Evolutionary conservation across 1,140 invertebrate genomes (phyloP), one percentile per base, ranked within the genome.

Genomic region (Ephestia elutella): DNA sequence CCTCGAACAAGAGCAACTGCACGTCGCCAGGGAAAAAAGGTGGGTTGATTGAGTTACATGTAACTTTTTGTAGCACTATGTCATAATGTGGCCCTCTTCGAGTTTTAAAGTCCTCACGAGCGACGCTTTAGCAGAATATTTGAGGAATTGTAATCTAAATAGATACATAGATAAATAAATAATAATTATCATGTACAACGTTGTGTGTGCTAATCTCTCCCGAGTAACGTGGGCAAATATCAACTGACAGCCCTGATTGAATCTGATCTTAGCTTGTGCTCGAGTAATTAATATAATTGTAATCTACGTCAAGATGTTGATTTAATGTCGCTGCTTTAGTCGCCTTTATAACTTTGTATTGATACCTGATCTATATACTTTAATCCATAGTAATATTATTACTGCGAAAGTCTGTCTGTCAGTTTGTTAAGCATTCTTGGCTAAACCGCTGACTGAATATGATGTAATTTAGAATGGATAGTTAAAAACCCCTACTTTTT

Each of bases 1-100:
- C 85, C 28, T 86, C 85, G 21, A 86, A 85, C 68, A 87, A 78
- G 75, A 85, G 80, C 63, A 87, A 87, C 72, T 86, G 85, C 68
- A 80, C 84, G 18, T 87, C 85, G 58, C 85, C 85, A n/a, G 85
- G 82, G 57, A 87, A 87, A 61, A 87, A 87, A 87, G 85, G 85
- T 87, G 82, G 67, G 50, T 44, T 15, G 0, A 44, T 44, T 44
- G 13, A 44, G 13, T 44, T 44, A 8, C 8, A 3, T 1, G 9
- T 32, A 10, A 10, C 8, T 7, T 10, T 44, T 44, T n/a, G 13
- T 44, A 44, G 38, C 13, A 17, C n/a, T 8, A 44, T 44, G 38
- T 44, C n/a, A n/a, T n/a, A n/a, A n/a, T n/a, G n/a, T n/a, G n/a
- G n/a, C n/a, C n/a, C n/a, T n/a, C n/a, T n/a, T n/a, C n/a, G n/a